Evolutionary conservation across 2,888 invertebrate species (phyloP).

Genomic region (Cephus pulcher): DNA sequence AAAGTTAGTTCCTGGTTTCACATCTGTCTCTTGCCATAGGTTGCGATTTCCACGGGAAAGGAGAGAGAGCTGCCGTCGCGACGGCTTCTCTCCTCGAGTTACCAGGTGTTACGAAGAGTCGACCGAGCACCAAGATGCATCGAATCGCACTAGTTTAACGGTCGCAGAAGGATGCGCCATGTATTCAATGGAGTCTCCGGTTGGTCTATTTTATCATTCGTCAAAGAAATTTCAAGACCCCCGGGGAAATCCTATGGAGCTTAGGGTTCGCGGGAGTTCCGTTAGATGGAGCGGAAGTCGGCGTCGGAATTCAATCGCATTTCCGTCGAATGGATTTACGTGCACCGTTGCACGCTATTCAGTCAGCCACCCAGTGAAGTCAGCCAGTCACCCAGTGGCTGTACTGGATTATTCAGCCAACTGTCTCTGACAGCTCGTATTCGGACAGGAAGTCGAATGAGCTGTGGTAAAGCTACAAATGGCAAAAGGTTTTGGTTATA

Average conservation of each 20-base stretch:
- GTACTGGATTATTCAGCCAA: neutral
- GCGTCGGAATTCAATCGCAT: neutral
- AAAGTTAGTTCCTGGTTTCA: neutral
- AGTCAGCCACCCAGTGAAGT: neutral
- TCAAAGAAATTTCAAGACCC: neutral
- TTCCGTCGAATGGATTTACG: neutral
- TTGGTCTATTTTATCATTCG: neutral
- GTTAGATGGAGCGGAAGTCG: neutral
- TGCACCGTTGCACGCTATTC: neutral
- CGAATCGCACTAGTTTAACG: neutral
- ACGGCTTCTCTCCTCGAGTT: neutral
- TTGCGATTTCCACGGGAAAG: neutral
- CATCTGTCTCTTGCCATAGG: neutral
- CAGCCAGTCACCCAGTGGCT: neutral
- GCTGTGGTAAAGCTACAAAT: neutral
- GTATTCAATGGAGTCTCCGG: neutral
- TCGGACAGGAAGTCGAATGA: neutral
- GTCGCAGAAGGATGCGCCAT: neutral
- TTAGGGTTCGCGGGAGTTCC: neutral
- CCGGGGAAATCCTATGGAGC: neutral
- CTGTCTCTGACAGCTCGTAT: neutral
- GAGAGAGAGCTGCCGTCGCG: neutral
- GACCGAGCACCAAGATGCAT: neutral
- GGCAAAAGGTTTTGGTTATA: neutral
- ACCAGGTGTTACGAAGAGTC: neutral